Evolutionary conservation across 2,888 invertebrate genomes (phyloP).

Genomic region (Rhopalosiphum nymphaeae): DNA sequence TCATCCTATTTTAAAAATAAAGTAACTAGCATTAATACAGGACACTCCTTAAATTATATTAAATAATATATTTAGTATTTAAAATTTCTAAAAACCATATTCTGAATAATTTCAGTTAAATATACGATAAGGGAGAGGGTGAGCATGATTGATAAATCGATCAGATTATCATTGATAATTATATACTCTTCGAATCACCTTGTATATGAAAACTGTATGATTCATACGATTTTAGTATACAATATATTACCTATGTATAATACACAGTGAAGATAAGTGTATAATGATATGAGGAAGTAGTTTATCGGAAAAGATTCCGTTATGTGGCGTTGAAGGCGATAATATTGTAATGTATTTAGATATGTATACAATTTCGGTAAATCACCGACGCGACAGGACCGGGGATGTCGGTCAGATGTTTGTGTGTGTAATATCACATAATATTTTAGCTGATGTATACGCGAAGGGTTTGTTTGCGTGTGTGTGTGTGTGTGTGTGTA

Average conservation of each 20-base stretch:
- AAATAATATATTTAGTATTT: no score
- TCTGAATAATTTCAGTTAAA: no score
- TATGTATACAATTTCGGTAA: conserved; percentile 27
- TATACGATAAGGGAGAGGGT: no score
- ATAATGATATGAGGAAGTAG: neutral
- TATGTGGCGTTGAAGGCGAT: neutral
- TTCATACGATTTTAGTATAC: neutral
- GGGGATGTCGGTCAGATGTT: neutral
- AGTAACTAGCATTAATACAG: no score
- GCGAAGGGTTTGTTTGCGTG: neutral
- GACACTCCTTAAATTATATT: no score
- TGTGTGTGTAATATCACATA: neutral
- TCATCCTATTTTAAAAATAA: no score
- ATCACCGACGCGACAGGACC: neutral
- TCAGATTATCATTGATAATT: no score
- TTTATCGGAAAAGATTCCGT: neutral
- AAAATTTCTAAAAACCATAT: no score
- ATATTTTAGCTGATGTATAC: neutral
- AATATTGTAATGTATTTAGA: neutral
- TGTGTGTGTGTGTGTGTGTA: neutral
- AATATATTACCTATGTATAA: neutral
- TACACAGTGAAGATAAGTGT: neutral
- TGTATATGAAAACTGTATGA: neutral
- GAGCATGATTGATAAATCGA: no score
- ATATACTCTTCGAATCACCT: neutral